phyloP scores from a whole-genome alignment of 2,797 vertebrate genomes.

The Lithobates pipiens region DNA sequence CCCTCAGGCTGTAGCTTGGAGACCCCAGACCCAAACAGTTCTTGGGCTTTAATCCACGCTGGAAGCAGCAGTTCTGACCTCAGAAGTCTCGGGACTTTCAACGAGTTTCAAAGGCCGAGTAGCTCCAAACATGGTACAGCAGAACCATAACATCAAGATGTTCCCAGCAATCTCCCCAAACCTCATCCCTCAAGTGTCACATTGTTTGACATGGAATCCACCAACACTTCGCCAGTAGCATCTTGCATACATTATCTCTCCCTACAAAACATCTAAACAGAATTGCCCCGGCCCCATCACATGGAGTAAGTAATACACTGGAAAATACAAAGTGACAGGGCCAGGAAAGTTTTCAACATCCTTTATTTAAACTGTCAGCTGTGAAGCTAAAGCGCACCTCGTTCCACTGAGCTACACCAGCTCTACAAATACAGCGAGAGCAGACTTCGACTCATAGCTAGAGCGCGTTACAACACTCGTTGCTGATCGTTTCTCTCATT shows the following conservation, averaged over 20 bases:
- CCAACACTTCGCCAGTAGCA: not conserved
- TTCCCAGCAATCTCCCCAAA: not conserved
- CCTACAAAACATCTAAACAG: not conserved
- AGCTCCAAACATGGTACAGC: not conserved
- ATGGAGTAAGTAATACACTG: not conserved
- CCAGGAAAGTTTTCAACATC: not conserved
- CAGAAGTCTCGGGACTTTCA: not conserved
- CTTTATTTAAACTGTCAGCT: not conserved
- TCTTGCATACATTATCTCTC: not conserved
- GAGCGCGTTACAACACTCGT: not conserved
- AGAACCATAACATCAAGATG: not conserved
- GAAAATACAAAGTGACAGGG: not conserved
- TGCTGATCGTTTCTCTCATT: conserved; percentile 14
- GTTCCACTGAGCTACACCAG: not conserved
- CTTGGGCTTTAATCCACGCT: not conserved
- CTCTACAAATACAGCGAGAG: no score
- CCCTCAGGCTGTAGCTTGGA: no score
- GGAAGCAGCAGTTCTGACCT: not conserved
- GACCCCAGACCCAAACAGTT: not conserved
- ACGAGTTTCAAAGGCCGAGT: not conserved
- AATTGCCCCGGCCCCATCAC: not conserved
- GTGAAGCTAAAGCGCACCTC: not conserved
- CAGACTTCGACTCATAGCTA: not conserved
- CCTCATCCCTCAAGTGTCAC: not conserved
- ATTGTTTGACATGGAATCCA: not conserved